Evolutionary conservation across 2,113 vertebrate genomes (phyloP).

Genomic region (Indri indri): DNA sequence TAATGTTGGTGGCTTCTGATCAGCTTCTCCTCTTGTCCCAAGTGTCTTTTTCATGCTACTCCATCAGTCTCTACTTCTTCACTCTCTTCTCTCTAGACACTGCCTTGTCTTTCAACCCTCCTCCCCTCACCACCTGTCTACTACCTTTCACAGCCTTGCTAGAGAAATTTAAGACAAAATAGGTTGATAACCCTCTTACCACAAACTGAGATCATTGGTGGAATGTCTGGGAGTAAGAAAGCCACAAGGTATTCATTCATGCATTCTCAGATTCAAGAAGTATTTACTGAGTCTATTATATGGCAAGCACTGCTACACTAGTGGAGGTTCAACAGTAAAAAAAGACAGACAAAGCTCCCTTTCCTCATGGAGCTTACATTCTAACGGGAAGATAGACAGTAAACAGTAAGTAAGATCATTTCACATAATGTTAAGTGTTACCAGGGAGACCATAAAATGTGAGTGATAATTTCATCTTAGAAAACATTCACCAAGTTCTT

Average conservation of each 20-base stretch:
- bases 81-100: not conserved
- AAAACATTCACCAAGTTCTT: not conserved
- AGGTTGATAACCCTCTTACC: not conserved
- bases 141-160: not conserved
- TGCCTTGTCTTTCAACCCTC: not conserved
- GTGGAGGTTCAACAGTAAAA: not conserved
- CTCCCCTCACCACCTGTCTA: not conserved
- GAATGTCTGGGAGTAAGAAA: not conserved
- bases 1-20: not conserved
- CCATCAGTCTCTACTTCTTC: not conserved
- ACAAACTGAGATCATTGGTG: not conserved
- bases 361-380: not conserved
- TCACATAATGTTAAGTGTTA: not conserved
- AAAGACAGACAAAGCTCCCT: not conserved
- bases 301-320: not conserved
- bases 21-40: not conserved
- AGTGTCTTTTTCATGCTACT: not conserved
- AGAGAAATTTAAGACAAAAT: not conserved
- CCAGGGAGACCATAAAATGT: not conserved
- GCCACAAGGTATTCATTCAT: not conserved
- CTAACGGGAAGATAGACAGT: not conserved
- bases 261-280: not conserved
- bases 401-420: not conserved
- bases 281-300: not conserved
- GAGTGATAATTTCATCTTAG: not conserved